These are phyloP conservation scores for Aporophyla lueneburgensis DNA, from an alignment of 2,888 invertebrate genomes.

Conservation along the genomic window DNA sequence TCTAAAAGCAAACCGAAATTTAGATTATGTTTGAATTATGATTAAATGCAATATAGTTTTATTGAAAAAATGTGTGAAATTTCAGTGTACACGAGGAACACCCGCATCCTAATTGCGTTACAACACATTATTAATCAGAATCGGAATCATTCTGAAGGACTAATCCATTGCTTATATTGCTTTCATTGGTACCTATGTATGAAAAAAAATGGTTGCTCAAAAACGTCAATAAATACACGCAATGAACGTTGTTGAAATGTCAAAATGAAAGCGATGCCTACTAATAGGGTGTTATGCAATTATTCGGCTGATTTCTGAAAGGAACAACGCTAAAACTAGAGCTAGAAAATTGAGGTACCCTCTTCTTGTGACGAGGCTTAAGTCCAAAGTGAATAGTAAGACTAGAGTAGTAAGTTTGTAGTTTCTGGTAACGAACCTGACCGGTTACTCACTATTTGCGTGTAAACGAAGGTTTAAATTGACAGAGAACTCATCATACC, in stretches of 20 bases:
- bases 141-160: too few relatives aligned
- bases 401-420: too few relatives aligned
- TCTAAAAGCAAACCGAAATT: not conserved
- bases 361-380: not conserved
- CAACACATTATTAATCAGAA: too few relatives aligned
- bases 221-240: too few relatives aligned
- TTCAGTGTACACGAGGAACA: not conserved
- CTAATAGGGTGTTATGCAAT: too few relatives aligned
- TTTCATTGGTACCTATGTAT: too few relatives aligned
- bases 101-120: too few relatives aligned
- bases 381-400: not conserved
- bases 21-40: not conserved
- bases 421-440: not conserved
- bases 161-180: too few relatives aligned
- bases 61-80: not conserved
- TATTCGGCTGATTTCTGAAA: not conserved
- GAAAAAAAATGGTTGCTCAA: too few relatives aligned
- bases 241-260: too few relatives aligned
- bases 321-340: not conserved
- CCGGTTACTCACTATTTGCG: not conserved
- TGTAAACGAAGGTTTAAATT: not conserved
- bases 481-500: slow-evolving; percentile 82
- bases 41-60: not conserved
- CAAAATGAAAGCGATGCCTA: too few relatives aligned
- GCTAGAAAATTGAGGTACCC: not conserved